Base-by-base conservation (phyloP, 2,113 vertebrate species). In the Conger conger region DNA sequence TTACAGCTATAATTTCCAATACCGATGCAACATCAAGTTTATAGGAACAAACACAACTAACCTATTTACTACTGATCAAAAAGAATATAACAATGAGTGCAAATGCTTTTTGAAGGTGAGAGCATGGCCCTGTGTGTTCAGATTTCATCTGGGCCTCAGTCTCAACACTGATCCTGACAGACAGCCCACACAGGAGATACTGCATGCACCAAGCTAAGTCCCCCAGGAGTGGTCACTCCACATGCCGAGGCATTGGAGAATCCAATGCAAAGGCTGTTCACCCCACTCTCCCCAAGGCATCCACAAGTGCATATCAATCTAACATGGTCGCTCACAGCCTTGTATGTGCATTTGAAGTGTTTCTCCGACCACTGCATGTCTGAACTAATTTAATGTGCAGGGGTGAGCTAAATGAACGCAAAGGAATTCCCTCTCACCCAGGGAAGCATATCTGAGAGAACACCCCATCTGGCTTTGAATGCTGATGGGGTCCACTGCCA, bases 401-500 rank as follows among this genome's bases (percentile, higher is more conserved):
- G 37, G 76, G 50, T 68, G 73, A 91, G 90, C 20, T 88, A 88
- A 86, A 85, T 84, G 88, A 42, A 80, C 89, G 86, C 30, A 23
- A 42, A 88, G 85, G 90, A 86, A 57, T 79, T 87, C 92, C 84
- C 87, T 87, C 79, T 86, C 38, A 73, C 37, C 23, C 16, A 18
- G 13, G 33, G 33, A n/a, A 6, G 33, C 50, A 82, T 35, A 36
- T 35, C 60, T 53, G 60, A 73, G 68, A 1, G 3, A 73, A 73
- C n/a, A 73, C n/a, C 68, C 27, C 68, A 33, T n/a, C 68, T 73
- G 68, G 68, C 68, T 30, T 27, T 63, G 20, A 63, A 63, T 27
- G 90, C 92, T 27, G 90, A 92, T 89, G 90, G 91, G 91, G 92
- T 89, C 91, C 91, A 93, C 81, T 93, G 91, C 93, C 92, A 93